These are phyloP conservation scores for Alaudala cheleensis DNA, from an alignment of 2,113 vertebrate genomes.

Conservation along the genomic window DNA sequence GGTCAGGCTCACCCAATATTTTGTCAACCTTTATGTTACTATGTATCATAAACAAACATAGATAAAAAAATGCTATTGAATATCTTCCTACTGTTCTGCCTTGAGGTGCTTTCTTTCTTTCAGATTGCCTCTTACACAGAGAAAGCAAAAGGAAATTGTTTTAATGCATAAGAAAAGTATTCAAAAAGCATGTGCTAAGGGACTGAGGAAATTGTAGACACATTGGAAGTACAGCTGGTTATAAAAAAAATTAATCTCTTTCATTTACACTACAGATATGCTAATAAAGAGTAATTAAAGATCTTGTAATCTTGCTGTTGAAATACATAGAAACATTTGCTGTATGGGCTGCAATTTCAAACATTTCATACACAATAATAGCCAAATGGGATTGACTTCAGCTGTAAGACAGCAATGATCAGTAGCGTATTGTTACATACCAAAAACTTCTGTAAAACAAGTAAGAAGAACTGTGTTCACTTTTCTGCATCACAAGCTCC, in stretches of 20 bases:
- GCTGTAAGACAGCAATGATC: neutral
- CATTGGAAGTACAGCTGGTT: neutral
- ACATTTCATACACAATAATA: neutral
- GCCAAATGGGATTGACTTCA: neutral
- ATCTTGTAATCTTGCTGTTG: neutral
- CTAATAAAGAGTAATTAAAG: neutral
- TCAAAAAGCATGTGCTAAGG: neutral
- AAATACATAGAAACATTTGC: neutral
- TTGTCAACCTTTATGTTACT: neutral
- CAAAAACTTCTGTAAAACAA: neutral
- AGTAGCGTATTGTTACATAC: neutral
- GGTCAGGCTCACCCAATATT: neutral
- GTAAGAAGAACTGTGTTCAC: neutral
- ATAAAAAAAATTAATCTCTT: neutral
- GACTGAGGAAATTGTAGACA: neutral
- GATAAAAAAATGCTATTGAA: neutral
- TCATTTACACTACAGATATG: neutral
- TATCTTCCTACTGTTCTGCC: neutral
- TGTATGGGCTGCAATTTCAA: neutral
- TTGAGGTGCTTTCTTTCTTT: neutral
- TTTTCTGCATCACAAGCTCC: neutral
- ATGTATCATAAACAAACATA: neutral
- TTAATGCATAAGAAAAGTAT: neutral
- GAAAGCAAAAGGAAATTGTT: neutral
- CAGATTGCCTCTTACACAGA: neutral